Evolutionary conservation across 1,140 invertebrate species (phyloP).

Genomic region (Zaprionus davidi): DNA sequence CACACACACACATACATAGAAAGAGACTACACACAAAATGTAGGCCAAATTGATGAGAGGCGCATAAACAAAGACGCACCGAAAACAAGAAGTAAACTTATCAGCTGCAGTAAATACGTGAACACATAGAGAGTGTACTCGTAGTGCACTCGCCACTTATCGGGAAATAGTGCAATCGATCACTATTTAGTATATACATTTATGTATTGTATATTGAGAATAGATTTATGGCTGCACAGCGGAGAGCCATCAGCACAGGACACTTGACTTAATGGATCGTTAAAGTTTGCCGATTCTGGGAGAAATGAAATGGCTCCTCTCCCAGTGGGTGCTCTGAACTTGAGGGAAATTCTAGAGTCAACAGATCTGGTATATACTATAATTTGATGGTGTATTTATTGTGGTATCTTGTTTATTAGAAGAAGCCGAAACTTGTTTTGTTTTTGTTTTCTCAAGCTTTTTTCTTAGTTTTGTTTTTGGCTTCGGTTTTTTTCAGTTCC

Average conservation of each 20-base stretch:
- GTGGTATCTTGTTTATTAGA: slow-evolving; percentile 20
- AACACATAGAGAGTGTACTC: slow-evolving; percentile 4
- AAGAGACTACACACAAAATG: slow-evolving; percentile 35
- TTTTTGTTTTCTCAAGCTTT: slow-evolving; percentile 14
- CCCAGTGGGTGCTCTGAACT: slow-evolving; percentile 38
- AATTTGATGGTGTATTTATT: slow-evolving; percentile 15
- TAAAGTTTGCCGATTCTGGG: slow-evolving; percentile 34
- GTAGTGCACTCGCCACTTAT: slow-evolving; percentile 25
- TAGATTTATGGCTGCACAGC: slow-evolving; percentile 47
- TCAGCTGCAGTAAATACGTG: slow-evolving; percentile 47
- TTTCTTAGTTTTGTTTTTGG: slow-evolving; percentile 43
- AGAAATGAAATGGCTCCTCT: background rate
- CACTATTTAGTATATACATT: slow-evolving; percentile 19
- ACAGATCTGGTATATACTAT: slow-evolving; percentile 30
- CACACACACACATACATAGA: slow-evolving; percentile 10
- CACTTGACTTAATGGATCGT: slow-evolving; percentile 68
- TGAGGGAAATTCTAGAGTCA: slow-evolving; percentile 32
- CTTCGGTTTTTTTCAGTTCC: slow-evolving; percentile 26
- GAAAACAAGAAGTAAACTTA: slow-evolving; percentile 48
- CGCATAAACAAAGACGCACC: slow-evolving; percentile 57
- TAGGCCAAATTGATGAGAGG: slow-evolving; percentile 64
- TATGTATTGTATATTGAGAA: background rate
- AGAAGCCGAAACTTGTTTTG: slow-evolving; percentile 47
- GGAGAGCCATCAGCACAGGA: slow-evolving; percentile 48
- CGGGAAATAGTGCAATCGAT: slow-evolving; percentile 64